These are phyloP conservation scores for Zhuqinia jingwanae DNA, from an alignment of 2,888 invertebrate species.

Conservation along the genomic window DNA sequence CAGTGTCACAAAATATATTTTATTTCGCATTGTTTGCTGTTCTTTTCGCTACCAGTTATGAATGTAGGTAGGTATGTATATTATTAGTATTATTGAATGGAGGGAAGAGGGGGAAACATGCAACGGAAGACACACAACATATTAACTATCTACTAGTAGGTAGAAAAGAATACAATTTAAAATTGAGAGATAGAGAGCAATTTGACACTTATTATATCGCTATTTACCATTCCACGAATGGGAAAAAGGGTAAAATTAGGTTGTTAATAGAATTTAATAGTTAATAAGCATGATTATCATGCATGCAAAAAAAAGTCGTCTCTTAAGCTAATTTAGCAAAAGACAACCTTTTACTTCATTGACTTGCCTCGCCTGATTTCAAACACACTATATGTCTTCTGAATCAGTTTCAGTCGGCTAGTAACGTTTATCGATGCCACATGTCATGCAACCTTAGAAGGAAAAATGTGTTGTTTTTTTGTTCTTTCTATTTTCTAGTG, in stretches of 20 bases:
- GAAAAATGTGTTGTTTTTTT: constrained; percentile 6
- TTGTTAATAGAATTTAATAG: constrained; percentile 42
- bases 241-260: constrained; percentile 59
- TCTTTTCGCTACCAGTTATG: no score
- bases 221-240: constrained; percentile 24
- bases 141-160: no score
- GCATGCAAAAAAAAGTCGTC: constrained; percentile 41
- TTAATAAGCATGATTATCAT: constrained; percentile 48
- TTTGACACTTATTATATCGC: constrained; percentile 65
- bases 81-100: constrained; percentile 17
- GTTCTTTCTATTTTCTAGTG: constrained; percentile 30
- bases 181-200: constrained; percentile 31
- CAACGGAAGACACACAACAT: constrained; percentile 23
- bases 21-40: constrained; percentile 41
- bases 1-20: constrained; percentile 45
- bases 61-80: no score
- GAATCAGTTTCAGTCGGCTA: constrained; percentile 44
- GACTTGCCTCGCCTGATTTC: not conserved
- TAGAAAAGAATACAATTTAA: constrained; percentile 13
- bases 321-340: constrained; percentile 29
- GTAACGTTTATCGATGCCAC: constrained; percentile 31
- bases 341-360: constrained; percentile 10
- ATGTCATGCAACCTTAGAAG: constrained; percentile 12
- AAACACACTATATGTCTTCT: not conserved
- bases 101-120: constrained; percentile 9